Evolutionary conservation across 2,113 vertebrate species (phyloP), one percentile per base, ranked within the genome.

Genomic region (Scopus umbretta): DNA sequence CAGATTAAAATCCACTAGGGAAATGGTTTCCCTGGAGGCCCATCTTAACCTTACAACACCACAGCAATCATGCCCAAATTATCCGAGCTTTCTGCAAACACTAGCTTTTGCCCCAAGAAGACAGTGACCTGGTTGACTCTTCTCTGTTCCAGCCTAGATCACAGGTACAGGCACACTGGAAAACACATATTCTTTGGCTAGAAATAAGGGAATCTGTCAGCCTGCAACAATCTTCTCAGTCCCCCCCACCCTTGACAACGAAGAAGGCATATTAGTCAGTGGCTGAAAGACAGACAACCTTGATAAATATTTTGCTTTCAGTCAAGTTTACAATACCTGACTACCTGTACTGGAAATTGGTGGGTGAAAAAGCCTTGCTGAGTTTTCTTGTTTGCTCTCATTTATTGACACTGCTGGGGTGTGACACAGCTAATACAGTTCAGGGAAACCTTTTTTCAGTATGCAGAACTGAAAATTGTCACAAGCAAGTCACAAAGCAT

Each of bases 171-270:
- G 13, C 42, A 75, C 4, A 10, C 25, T 66, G 20, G 17, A 73
- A 87, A 76, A 38, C 1, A 10, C 20, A 6, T 4, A 38, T 73
- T 40, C 8, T 59, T 52, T 47, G 40, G 6, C 11, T 88, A 72
- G 56, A 67, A 88, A 75, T 19, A 81, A 72, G 9, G 40, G 38
- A 86, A 72, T 21, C 2, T 0, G 21, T 86, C 29, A 63, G 29
- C 0, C 1, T 16, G 9, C 0, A 2, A 63, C 10, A 79, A 45
- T 30, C 29, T 92, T n/a, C 55, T 17, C 14, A 27, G 13, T 58
- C 68, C 10, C 23, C 18, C 55, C 7, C 6, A 4, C 10, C 49
- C 68, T 42, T 80, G 43, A 55, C 20, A 80, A 32, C 1, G 10
- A 87, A 63, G 47, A 36, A 13, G 4, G 9, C 2, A 4, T 70